These are phyloP conservation scores for Antennarius striatus DNA, from an alignment of 2,113 vertebrate species.

Conservation along the genomic window DNA sequence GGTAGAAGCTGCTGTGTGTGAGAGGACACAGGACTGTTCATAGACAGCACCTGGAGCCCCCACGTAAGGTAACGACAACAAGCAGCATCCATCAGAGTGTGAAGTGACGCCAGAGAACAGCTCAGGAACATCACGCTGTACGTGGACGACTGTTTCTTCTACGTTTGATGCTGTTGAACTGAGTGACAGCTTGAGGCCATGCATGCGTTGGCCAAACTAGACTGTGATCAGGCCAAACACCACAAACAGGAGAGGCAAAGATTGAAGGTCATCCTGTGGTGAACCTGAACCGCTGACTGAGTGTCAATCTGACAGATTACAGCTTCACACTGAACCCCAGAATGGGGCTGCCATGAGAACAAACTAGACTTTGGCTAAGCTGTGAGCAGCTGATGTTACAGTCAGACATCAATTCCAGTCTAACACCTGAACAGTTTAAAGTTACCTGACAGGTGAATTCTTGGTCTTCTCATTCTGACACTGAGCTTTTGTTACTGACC, in stretches of 20 bases:
- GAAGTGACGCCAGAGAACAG: slow-evolving; percentile 47
- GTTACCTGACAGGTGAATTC: too few relatives aligned
- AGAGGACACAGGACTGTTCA: background rate
- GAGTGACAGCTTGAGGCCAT: slow-evolving; percentile 60
- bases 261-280: slow-evolving; percentile 32
- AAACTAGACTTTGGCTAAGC: too few relatives aligned
- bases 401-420: too few relatives aligned
- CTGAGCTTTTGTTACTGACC: too few relatives aligned
- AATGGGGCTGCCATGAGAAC: background rate
- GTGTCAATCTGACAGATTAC: slow-evolving; percentile 25
- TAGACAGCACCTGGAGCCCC: slow-evolving; percentile 56
- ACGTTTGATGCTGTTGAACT: slow-evolving; percentile 58
- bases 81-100: slow-evolving; percentile 51
- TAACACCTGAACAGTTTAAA: too few relatives aligned
- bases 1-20: slow-evolving; percentile 3
- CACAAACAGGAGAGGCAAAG: slow-evolving; percentile 9
- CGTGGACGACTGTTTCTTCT: slow-evolving; percentile 43
- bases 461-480: too few relatives aligned
- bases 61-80: slow-evolving; percentile 59
- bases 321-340: slow-evolving; percentile 22
- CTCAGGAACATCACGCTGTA: slow-evolving; percentile 52
- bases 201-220: slow-evolving; percentile 2
- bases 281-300: slow-evolving; percentile 16
- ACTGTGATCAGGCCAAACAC: slow-evolving; percentile 34
- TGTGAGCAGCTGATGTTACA: too few relatives aligned